Evolutionary conservation across 2,113 vertebrate species (phyloP), one percentile per base, ranked within the genome.

Genomic region (Psettodes erumei): DNA sequence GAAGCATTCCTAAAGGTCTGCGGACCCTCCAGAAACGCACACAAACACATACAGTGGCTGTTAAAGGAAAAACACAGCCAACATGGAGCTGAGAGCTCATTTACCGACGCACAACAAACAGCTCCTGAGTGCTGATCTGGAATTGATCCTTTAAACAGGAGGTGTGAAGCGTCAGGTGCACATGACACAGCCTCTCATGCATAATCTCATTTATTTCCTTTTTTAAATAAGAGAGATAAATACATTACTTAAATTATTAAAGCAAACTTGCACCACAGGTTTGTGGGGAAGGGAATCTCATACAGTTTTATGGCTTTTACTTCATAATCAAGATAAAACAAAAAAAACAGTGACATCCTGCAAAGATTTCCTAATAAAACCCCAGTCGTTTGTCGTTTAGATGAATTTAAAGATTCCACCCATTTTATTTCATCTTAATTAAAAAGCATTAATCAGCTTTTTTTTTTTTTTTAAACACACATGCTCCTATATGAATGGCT

Each of bases 1-100:
- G 85, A 79, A 74, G 88, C 88, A 85, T 92, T 91, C 85, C 84
- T 85, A 54, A 90, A 86, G 75, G 81, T 76, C 79, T 86, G 74
- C 45, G 53, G 27, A 27, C 47, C 77, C 50, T 75, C 48, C 28
- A 56, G 21, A 79, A 51, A 76, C 50, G 61, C 84, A 86, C 72
- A 89, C 81, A 86, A 78, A 86, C 75, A 86, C 72, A 62, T 64
- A 77, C 73, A 51, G 61, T 18, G 32, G 18, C 23, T 28, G 75
- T 30, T 76, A 30, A 47, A 51, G 56, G 75, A 68, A 47, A 80
- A 71, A 48, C 75, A 61, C 65, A 75, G 53, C 11, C 70, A 67
- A 80, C 59, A 11, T 21, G 68, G 64, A 83, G 82, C 86, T 55
- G 55, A 82, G 60, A 38, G 72, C 54, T 75, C 65, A 53, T 73